Percentiles rank a stretch among this genome's conserved stretches.
Evolutionary conservation across 2,888 invertebrate species (phyloP).

Genomic region (Rhopalosiphum nymphaeae): DNA sequence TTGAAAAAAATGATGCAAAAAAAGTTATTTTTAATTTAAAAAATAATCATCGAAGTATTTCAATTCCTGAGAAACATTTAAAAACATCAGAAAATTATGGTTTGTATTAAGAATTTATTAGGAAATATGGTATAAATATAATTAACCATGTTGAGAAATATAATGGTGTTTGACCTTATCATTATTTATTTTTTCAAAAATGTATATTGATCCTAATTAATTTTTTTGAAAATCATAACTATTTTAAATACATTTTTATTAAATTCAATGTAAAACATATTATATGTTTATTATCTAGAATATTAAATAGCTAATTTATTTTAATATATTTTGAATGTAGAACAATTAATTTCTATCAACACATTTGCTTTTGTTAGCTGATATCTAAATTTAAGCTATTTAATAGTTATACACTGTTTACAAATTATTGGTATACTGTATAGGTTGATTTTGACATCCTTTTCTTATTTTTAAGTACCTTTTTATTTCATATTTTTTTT

Average conservation of each 20-base stretch:
- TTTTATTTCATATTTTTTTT: neutral
- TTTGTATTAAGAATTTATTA: slow-evolving; percentile 22
- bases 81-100: slow-evolving; percentile 24
- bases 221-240: neutral
- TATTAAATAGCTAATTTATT: neutral
- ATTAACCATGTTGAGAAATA: neutral
- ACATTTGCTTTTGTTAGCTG: neutral
- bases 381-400: neutral
- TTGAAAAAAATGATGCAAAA: slow-evolving; percentile 23
- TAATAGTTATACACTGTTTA: neutral
- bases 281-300: neutral
- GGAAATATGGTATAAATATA: neutral
- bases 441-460: neutral
- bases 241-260: neutral
- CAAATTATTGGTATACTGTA: neutral
- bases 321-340: neutral
- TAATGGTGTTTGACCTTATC: neutral
- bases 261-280: neutral
- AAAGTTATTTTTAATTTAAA: slow-evolving; percentile 51
- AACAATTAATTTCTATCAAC: neutral
- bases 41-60: neutral
- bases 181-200: neutral
- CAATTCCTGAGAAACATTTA: neutral
- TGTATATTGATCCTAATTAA: neutral
- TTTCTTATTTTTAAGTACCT: neutral